Evolutionary conservation across 2,113 vertebrate genomes (phyloP), one percentile per base, ranked within the genome.

Genomic region (Kryptolebias marmoratus): DNA sequence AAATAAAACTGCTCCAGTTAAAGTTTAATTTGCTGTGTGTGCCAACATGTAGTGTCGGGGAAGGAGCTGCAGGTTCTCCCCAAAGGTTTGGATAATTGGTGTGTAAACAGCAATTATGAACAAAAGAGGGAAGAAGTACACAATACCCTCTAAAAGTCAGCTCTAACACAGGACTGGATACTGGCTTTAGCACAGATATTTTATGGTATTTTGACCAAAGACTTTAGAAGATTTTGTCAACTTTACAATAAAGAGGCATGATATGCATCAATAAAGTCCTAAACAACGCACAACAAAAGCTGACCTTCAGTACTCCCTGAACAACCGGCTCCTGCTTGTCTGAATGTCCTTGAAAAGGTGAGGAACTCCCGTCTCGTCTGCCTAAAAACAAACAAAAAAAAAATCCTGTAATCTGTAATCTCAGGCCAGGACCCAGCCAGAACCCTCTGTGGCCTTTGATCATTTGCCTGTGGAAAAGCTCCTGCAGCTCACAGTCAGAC

Each of bases 401-500:
- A 42, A 27, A 22, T 22, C 11, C 2, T 6, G 28, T n/a, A 64
- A 63, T 13, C 48, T 62, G 10, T 61, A 59, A 64, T 67, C 58
- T 32, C 16, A 31, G 36, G 0, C 44, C 31, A 11, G 0, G 45
- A 0, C 14, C 60, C 0, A 61, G 16, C 49, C 32, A 4, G 54
- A 22, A 30, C 15, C 56, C 12, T 57, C 56, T 8, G 11, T 12
- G 32, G 55, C 32, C 30, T 77, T 64, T 60, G 75, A 70, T 68
- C 54, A 5, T 2, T 32, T 31, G 59, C 68, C 54, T 47, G 56
- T 64, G 13, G 28, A 14, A 62, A 47, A 79, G 60, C 57, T 70
- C 31, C 68, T 57, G 65, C 42, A 73, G 28, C 65, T 59, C 76
- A 45, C 64, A 71, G 67, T 45, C 55, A 60, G 61, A 42, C 73